These are phyloP conservation scores for Ameiurus melas DNA, from an alignment of 2,113 vertebrate species.

Conservation along the genomic window DNA sequence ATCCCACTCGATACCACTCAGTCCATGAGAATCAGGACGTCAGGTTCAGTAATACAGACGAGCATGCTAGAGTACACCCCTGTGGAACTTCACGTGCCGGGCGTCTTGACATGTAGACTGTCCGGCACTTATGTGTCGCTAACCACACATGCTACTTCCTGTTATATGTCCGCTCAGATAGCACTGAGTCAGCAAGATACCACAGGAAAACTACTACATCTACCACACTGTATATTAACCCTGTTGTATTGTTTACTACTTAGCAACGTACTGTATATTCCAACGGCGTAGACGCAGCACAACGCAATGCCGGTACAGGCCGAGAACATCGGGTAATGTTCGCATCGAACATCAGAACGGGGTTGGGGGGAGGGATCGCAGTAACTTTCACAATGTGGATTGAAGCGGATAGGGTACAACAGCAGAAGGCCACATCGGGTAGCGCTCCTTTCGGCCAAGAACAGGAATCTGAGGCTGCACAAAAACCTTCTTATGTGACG, in stretches of 20 bases:
- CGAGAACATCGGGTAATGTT: no score
- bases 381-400: no score
- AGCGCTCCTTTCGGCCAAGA: background rate
- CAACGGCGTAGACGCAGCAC: background rate
- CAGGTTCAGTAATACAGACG: constrained; percentile 9
- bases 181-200: background rate
- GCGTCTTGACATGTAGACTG: background rate
- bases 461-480: no score
- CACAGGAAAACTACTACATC: background rate
- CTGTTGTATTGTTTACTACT: background rate
- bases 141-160: background rate
- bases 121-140: background rate
- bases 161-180: background rate
- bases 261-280: background rate
- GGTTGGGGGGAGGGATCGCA: background rate
- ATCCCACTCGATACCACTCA: constrained; percentile 69
- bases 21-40: constrained; percentile 66
- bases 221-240: background rate
- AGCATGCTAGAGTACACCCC: constrained; percentile 17
- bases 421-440: background rate
- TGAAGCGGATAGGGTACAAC: background rate
- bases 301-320: background rate
- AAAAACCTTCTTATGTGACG: background rate
- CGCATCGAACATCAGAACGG: no score
- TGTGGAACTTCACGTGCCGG: background rate